Conservation (phyloP, 1,140 invertebrate genomes). For the Augochlora pura region DNA sequence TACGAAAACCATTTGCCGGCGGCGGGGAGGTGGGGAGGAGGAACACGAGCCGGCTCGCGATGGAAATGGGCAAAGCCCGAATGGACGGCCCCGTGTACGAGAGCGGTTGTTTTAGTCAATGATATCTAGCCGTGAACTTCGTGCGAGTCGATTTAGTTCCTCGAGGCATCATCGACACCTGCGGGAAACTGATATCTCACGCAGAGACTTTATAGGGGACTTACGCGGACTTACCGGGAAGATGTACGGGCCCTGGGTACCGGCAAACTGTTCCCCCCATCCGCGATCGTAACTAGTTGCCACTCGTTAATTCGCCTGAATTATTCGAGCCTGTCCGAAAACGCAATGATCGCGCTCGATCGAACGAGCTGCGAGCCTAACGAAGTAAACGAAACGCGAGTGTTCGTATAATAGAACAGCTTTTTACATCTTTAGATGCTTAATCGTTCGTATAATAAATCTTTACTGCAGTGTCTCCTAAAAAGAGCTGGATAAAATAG, state of each 20-base stretch:
- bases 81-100: constrained; percentile 7
- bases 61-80: not conserved
- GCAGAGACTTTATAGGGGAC: constrained; percentile 35
- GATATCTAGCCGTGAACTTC: constrained; percentile 35
- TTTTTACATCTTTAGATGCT: no score
- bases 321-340: not conserved
- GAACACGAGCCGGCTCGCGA: not conserved
- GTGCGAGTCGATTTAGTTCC: constrained; percentile 25
- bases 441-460: no score
- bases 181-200: constrained; percentile 38
- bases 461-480: no score
- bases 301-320: not conserved
- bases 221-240: constrained; percentile 29
- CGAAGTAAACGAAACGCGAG: no score
- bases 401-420: no score
- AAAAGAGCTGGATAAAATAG: no score
- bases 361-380: no score
- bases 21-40: no score
- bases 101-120: constrained; percentile 19
- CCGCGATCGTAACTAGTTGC: not conserved
- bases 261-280: not conserved
- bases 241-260: constrained; percentile 24
- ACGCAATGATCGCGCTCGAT: not conserved
- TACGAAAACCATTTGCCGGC: constrained; percentile 15
- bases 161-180: constrained; percentile 24